Evolutionary conservation across 2,797 vertebrate species (phyloP).

Genomic region (Gallinago stenura): DNA sequence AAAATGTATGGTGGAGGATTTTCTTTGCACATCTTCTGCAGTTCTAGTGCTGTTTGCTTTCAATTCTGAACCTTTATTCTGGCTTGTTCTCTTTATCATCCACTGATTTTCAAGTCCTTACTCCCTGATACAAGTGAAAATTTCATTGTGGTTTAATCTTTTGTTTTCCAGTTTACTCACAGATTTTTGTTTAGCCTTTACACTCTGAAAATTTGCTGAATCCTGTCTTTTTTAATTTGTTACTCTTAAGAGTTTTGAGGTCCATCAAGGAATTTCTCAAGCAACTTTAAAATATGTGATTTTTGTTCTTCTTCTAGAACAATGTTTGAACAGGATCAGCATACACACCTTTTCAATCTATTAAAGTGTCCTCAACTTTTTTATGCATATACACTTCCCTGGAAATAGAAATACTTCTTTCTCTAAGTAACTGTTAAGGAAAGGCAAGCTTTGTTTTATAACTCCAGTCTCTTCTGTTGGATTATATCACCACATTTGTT

Average conservation of each 20-base stretch:
- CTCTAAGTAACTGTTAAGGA: not conserved
- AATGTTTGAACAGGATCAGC: not conserved
- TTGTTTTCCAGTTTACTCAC: not conserved
- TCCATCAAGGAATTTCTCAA: not conserved
- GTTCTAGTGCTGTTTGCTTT: not conserved
- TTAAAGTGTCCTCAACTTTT: not conserved
- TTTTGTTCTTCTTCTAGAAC: not conserved
- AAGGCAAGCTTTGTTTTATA: not conserved
- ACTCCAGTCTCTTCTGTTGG: not conserved
- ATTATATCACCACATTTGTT: not conserved
- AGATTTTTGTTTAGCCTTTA: not conserved
- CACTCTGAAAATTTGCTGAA: not conserved
- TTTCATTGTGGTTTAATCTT: not conserved
- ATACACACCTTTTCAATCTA: not conserved
- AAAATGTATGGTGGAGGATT: not conserved
- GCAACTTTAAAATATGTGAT: not conserved
- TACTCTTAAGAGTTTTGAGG: not conserved
- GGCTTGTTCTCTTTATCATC: not conserved
- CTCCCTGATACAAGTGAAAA: not conserved
- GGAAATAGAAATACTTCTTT: not conserved
- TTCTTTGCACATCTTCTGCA: not conserved
- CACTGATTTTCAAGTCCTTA: not conserved
- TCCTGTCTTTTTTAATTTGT: not conserved
- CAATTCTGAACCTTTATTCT: not conserved
- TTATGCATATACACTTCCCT: not conserved